Percentiles rank a stretch among this genome's conserved stretches.
Evolutionary conservation across 2,888 invertebrate species (phyloP).

Genomic region (Rosalia funebris): DNA sequence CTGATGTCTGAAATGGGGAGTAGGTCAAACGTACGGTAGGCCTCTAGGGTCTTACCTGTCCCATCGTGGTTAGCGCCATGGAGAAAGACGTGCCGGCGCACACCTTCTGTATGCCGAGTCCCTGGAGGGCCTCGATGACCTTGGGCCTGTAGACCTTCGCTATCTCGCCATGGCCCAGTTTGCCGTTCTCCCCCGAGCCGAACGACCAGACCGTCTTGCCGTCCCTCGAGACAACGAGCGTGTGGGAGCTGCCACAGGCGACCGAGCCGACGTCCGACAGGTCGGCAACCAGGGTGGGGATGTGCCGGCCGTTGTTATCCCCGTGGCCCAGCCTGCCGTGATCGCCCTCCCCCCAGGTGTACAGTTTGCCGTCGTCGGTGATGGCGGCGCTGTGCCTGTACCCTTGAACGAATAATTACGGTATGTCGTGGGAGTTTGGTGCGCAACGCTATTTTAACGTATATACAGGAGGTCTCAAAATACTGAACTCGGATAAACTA

Average conservation of each 20-base stretch:
- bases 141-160: constrained; percentile 67
- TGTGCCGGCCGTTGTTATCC: constrained; percentile 68
- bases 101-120: constrained; percentile 68
- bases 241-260: constrained; percentile 68
- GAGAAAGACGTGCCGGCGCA: constrained; percentile 68
- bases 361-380: constrained; percentile 67
- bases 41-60: constrained; percentile 57
- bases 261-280: constrained; percentile 69
- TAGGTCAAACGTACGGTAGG: background rate
- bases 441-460: no score
- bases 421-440: no score
- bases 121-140: constrained; percentile 69
- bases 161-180: constrained; percentile 64
- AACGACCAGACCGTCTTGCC: constrained; percentile 70
- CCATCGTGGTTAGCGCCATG: constrained; percentile 66
- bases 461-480: no score
- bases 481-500: no score
- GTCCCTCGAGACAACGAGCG: constrained; percentile 66
- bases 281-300: constrained; percentile 70
- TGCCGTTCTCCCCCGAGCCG: constrained; percentile 69
- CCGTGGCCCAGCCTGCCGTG: constrained; percentile 70
- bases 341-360: constrained; percentile 71
- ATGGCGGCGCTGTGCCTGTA: constrained; percentile 70
- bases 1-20: background rate
- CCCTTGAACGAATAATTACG: constrained; percentile 61